Evolutionary conservation across 2,113 vertebrate species (phyloP).

Genomic region (Hydrolagus affinis): DNA sequence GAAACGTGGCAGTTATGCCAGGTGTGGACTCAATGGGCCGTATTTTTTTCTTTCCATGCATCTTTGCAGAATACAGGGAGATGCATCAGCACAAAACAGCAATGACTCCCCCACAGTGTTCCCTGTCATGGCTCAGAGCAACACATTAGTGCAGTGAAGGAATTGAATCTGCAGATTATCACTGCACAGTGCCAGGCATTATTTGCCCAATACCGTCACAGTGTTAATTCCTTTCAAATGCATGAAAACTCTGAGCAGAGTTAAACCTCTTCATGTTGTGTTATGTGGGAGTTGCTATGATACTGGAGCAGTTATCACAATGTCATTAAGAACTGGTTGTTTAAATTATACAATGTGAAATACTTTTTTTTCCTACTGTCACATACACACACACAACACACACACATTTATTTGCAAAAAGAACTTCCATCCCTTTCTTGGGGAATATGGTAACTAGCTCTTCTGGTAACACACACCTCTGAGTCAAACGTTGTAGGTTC

Average conservation of each 20-base stretch:
- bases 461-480: too few relatives aligned
- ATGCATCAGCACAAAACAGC: too few relatives aligned
- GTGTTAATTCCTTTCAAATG: not conserved
- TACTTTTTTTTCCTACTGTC: not conserved
- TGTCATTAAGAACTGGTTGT: not conserved
- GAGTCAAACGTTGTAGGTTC: too few relatives aligned
- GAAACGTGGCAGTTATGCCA: too few relatives aligned
- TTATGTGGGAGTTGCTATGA: not conserved
- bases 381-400: not conserved
- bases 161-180: not conserved
- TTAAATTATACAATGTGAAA: not conserved
- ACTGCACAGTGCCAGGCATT: not conserved
- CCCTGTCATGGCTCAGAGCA: not conserved
- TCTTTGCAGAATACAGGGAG: too few relatives aligned
- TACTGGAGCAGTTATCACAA: not conserved
- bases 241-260: not conserved
- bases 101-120: not conserved
- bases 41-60: too few relatives aligned
- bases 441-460: not conserved
- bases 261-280: not conserved
- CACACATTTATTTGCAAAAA: too few relatives aligned
- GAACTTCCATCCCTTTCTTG: too few relatives aligned
- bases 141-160: not conserved
- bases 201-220: not conserved
- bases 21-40: too few relatives aligned